Evolutionary conservation across 1,140 invertebrate genomes (phyloP).

Genomic region (Polyergus mexicanus): DNA sequence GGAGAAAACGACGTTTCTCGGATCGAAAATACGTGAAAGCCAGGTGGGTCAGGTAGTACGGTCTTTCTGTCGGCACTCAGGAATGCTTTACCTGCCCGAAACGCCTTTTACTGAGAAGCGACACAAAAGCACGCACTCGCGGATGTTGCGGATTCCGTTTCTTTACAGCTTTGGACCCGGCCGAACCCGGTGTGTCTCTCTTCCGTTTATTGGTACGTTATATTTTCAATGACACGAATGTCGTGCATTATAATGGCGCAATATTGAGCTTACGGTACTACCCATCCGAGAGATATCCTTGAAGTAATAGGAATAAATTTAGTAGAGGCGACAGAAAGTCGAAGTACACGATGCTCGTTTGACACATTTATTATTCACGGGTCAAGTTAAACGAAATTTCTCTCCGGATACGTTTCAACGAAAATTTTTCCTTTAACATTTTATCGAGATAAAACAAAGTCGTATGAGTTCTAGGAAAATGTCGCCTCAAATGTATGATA

Average conservation of each 20-base stretch:
- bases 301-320: conserved; percentile 59
- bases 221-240: conserved; percentile 37
- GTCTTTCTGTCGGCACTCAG: conserved; percentile 59
- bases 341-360: neutral
- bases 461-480: neutral
- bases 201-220: conserved; percentile 32
- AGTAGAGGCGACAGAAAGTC: neutral
- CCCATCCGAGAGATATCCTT: neutral
- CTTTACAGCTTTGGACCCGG: conserved; percentile 47
- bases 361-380: neutral
- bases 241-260: neutral
- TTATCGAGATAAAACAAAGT: neutral
- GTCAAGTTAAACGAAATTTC: neutral
- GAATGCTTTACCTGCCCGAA: conserved; percentile 76
- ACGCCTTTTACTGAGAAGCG: conserved; percentile 71
- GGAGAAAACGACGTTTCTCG: conserved; percentile 50
- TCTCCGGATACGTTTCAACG: neutral
- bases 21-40: conserved; percentile 68
- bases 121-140: conserved; percentile 64
- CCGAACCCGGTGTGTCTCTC: neutral
- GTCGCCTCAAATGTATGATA: neutral
- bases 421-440: neutral
- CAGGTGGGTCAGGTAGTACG: conserved; percentile 82
- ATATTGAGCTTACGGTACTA: neutral
- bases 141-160: conserved; percentile 40